Base-by-base conservation (phyloP, 1,140 invertebrate species). In the Drosophila parvula region DNA sequence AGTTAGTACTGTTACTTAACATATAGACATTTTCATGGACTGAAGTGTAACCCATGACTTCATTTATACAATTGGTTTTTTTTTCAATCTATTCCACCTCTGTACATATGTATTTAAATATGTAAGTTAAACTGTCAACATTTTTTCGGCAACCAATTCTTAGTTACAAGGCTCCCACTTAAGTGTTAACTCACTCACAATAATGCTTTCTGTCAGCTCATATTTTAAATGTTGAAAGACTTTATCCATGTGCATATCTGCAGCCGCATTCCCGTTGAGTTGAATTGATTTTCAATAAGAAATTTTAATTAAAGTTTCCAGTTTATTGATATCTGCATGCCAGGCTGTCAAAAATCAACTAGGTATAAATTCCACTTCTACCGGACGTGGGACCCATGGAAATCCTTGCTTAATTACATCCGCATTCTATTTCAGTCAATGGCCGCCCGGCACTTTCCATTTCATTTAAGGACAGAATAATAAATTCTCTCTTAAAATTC, bases 401-500 rank as follows among this genome's bases (percentile, higher is more conserved):
- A 59, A 51, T 51, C 45, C 74, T 27, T 36, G 58, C 80, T 86
- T 85, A 85, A 85, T 85, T 85, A 81, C 79, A 86, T 76, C 74
- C 74, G 73, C 65, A 55, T 55, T 81, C 64, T 55, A 48, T 44
- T 30, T 44, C 34, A 40, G 40, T 36, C 18, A 22, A 41, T 45
- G 50, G 43, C n/a, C 28, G 44, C n/a, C 67, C 36, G 65, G 48
- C 65, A 89, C 84, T 90, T 89, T 84, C 80, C 85, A 84, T 89
- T 89, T 89, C 74, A 60, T 84, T 89, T 84, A 51, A 75, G 60
- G 70, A 64, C 43, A 58, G 75, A 76, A 90, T 84, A 84, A 89
- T 89, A 90, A 84, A 89, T 80, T 84, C 67, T 69, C 80, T 71
- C 74, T 90, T 80, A 77, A 90, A 89, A 81, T 89, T 89, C 81